Evolutionary conservation across 2,888 invertebrate species (phyloP).

Genomic region (Falcaria lacertinaria): DNA sequence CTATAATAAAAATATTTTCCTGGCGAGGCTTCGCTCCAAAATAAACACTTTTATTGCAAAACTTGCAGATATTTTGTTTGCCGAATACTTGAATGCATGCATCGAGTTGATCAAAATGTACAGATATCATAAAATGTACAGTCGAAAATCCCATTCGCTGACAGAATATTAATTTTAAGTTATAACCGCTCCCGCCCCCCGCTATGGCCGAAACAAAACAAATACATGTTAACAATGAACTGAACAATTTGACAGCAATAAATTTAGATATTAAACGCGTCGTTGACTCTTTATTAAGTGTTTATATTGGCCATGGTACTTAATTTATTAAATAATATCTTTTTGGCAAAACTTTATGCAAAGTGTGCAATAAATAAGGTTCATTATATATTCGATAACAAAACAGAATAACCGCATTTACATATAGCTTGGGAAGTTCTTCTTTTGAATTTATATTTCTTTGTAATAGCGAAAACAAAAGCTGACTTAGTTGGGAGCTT

Average conservation of each 20-base stretch:
- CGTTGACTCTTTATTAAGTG: slow-evolving; percentile 51
- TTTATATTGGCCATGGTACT: slow-evolving; percentile 31
- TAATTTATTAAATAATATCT: slow-evolving; percentile 10
- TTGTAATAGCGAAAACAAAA: neutral
- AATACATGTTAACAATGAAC: slow-evolving; percentile 55
- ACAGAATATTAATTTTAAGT: slow-evolving; percentile 73
- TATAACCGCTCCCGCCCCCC: slow-evolving; percentile 50
- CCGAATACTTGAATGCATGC: slow-evolving; percentile 41
- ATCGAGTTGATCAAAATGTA: slow-evolving; percentile 44
- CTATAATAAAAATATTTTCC: slow-evolving; percentile 15
- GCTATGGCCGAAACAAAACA: slow-evolving; percentile 53
- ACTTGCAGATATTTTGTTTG: slow-evolving; percentile 45
- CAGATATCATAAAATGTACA: slow-evolving; percentile 61
- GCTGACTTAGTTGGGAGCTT: neutral
- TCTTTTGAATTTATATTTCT: neutral
- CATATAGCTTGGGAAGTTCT: too few species aligned
- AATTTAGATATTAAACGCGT: slow-evolving; percentile 48
- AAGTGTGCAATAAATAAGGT: too few species aligned
- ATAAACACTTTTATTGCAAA: slow-evolving; percentile 39
- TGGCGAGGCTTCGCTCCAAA: slow-evolving; percentile 32
- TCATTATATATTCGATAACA: too few species aligned
- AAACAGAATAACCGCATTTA: too few species aligned
- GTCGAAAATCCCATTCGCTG: slow-evolving; percentile 60
- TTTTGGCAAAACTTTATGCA: too few species aligned
- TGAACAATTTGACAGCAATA: slow-evolving; percentile 52